Evolutionary conservation across 2,888 invertebrate genomes (phyloP), one percentile per base, ranked within the genome.

Genomic region (Nebria brevicollis): DNA sequence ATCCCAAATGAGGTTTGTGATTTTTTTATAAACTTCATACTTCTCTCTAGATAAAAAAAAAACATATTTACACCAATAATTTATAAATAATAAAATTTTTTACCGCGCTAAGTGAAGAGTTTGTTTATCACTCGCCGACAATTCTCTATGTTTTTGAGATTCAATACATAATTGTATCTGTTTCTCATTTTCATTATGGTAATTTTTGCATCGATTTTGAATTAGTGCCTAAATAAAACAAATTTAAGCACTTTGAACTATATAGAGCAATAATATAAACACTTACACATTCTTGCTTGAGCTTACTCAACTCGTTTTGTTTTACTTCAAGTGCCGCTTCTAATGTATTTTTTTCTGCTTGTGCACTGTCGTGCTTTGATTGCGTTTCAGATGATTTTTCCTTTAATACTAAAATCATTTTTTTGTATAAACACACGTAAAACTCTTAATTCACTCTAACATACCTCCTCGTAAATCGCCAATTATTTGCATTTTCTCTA

Each of bases 1-100:
- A 34, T 77, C 72, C 77, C 77, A 77, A 3, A 25, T 54, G 26
- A 72, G 26, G 26, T 77, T 77, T 64, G 77, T 77, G 41, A 77
- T 72, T 64, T 77, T 8, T 1, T 15, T 64, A 65, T 72, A 77
- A 2, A 72, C 25, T 41, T 77, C 25, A 11, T 68, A 65, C 64
- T 77, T 77, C n/a, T 72, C 72, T 1, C 77, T 77, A 72, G 6
- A 72, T 34, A 34, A 4, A 34, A 4, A 34, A 34, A 34, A 34
- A 34, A 34, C 2, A 34, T 2, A 34, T 34, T 34, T 34, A 34
- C 1, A 77, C 64, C 20, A 26, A 13, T 13, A 72, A 64, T 72
- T 64, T n/a, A 64, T 26, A 43, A 66, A 20, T 13, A n/a, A n/a
- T 25, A 25, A 43, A 72, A 72, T 54, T 64, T 66, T 65, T 77